Conservation (phyloP, 2,888 invertebrate species). For the Tenthredo amoena region DNA sequence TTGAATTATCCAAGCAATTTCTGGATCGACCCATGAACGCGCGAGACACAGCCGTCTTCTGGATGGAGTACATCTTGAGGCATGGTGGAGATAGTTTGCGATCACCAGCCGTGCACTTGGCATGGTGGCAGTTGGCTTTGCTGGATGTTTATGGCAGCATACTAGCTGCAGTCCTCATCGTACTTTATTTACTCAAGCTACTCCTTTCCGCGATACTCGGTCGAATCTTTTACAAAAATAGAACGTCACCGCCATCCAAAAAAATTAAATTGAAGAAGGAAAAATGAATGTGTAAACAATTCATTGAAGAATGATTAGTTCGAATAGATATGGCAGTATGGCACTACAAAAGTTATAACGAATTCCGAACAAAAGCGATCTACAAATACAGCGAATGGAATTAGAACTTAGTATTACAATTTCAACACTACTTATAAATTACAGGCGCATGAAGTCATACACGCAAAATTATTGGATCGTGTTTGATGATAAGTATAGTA, state of each 20-base stretch:
- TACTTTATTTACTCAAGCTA: conserved; percentile 6
- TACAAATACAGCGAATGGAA: no score
- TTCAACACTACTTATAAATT: no score
- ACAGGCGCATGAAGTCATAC: no score
- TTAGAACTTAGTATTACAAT: no score
- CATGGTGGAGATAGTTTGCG: conserved; percentile 52
- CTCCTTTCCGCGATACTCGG: neutral
- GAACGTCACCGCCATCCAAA: neutral
- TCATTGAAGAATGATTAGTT: neutral
- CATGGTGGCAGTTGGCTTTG: conserved; percentile 68
- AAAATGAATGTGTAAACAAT: no score
- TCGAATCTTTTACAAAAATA: neutral
- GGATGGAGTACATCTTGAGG: conserved; percentile 61
- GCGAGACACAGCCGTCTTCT: conserved; percentile 63
- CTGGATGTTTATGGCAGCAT: conserved; percentile 65
- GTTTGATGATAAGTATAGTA: no score
- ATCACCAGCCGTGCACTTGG: conserved; percentile 67
- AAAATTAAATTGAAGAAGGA: conserved; percentile 3
- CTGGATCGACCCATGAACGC: conserved; percentile 64
- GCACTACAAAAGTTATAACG: no score
- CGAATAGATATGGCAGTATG: neutral
- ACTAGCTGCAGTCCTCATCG: conserved; percentile 12
- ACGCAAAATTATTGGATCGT: no score
- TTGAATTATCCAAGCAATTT: conserved; percentile 60
- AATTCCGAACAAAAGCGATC: no score